These are phyloP conservation scores for Silurus glanis DNA, from an alignment of 2,113 vertebrate species.

Conservation along the genomic window DNA sequence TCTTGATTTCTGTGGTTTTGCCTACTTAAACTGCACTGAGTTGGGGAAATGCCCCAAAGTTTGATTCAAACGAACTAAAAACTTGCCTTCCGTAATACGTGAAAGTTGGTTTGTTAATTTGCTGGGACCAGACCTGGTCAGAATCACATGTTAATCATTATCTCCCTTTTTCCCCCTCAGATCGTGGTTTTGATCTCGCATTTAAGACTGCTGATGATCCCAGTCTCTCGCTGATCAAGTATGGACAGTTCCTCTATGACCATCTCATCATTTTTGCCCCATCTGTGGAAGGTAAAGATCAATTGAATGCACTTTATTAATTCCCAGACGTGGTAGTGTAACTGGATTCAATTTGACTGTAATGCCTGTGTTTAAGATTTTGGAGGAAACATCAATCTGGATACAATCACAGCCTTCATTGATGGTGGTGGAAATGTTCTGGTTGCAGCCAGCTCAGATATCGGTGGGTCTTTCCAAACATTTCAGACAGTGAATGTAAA, in stretches of 20 bases:
- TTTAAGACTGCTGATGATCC: slow-evolving; percentile 93
- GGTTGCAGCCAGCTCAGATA: slow-evolving; percentile 90
- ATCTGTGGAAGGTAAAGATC: slow-evolving; percentile 87
- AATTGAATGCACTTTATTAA: neutral
- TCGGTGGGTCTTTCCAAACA: slow-evolving; percentile 73
- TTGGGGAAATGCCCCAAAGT: neutral
- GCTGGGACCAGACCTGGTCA: neutral
- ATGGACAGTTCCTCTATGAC: slow-evolving; percentile 93
- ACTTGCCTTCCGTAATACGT: neutral
- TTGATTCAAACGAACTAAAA: neutral
- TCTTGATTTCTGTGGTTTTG: neutral
- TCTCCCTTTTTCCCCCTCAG: slow-evolving; percentile 63
- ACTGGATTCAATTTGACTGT: neutral
- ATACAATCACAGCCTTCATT: slow-evolving; percentile 94
- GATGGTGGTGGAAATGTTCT: slow-evolving; percentile 94
- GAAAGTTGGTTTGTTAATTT: neutral
- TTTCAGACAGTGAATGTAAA: neutral
- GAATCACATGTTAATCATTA: neutral
- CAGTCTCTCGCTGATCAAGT: slow-evolving; percentile 90
- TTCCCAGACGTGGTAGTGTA: neutral
- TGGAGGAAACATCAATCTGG: slow-evolving; percentile 94
- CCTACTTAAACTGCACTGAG: neutral
- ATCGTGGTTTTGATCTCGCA: slow-evolving; percentile 89
- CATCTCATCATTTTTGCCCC: slow-evolving; percentile 93
- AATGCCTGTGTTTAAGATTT: slow-evolving; percentile 80